Conservation (phyloP, 2,113 vertebrate species). For the Meleagris gallopavo region DNA sequence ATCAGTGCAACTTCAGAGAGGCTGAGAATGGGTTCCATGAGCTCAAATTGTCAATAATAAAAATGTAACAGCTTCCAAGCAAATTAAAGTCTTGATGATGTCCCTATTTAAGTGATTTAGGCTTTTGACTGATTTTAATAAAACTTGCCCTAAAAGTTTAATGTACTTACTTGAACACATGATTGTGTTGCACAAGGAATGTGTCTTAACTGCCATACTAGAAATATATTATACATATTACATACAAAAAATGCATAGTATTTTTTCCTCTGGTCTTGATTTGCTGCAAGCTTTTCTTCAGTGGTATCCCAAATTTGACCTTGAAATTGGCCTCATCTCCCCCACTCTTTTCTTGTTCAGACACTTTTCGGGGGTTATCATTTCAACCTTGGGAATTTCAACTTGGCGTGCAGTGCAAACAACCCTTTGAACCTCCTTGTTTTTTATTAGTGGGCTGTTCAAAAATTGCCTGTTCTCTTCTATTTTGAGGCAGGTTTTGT, state of each 20-base stretch:
- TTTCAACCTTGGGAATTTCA: not conserved
- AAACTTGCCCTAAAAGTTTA: conserved; percentile 22
- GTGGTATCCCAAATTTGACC: rapidly evolving
- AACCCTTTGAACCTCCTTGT: not conserved
- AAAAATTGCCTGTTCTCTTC: not conserved
- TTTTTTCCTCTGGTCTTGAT: not conserved
- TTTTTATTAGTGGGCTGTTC: not conserved
- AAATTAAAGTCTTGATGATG: conserved; percentile 36
- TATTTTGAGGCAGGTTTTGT: not conserved
- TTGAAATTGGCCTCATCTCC: not conserved
- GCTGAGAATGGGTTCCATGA: conserved; percentile 27
- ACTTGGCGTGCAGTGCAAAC: not conserved
- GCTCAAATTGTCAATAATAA: conserved; percentile 51
- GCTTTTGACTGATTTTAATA: conserved; percentile 29
- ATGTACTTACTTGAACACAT: not conserved
- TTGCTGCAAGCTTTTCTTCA: not conserved
- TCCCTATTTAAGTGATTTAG: conserved; percentile 36
- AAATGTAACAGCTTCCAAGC: conserved; percentile 42
- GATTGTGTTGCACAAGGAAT: not conserved
- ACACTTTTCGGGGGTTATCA: not conserved
- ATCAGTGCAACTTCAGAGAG: conserved; percentile 47
- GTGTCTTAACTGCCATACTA: not conserved
- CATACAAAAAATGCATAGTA: not conserved
- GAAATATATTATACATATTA: too few relatives aligned
- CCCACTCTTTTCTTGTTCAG: not conserved